A percentile compares a stretch with the other conserved stretches of the same genome.
Evolutionary conservation across 2,888 invertebrate genomes (phyloP).

Genomic region (Cephonodes hylas): DNA sequence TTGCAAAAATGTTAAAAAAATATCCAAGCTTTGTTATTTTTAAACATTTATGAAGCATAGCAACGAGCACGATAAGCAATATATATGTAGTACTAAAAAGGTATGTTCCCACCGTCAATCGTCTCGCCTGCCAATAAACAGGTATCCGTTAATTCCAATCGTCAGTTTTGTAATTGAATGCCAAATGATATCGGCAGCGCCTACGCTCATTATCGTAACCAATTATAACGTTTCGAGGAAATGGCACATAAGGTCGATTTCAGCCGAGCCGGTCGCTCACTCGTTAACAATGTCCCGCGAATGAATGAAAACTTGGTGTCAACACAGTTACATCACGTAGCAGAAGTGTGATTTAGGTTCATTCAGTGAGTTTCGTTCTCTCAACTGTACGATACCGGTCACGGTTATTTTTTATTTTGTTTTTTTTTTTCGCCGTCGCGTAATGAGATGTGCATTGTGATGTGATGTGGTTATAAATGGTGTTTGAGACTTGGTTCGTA

Average conservation of each 20-base stretch:
- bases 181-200: not conserved
- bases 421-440: not conserved
- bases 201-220: constrained; percentile 8
- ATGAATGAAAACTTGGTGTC: constrained; percentile 40
- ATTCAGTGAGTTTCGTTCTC: constrained; percentile 15
- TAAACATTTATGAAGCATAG: no score
- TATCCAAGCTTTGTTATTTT: no score
- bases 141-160: constrained; percentile 5
- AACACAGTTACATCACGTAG: constrained; percentile 51
- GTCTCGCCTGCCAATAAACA: not conserved
- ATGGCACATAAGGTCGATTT: not conserved
- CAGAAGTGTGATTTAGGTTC: constrained; percentile 42
- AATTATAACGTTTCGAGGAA: constrained; percentile 10
- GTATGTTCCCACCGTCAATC: not conserved
- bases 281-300: constrained; percentile 34
- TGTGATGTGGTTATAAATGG: constrained; percentile 53
- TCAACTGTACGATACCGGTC: constrained; percentile 8
- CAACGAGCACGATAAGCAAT: not conserved
- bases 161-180: constrained; percentile 7
- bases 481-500: constrained; percentile 58
- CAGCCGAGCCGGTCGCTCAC: not conserved
- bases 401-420: not conserved
- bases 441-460: not conserved
- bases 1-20: no score
- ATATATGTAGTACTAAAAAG: not conserved